These are phyloP conservation scores for Prunella fulvescens DNA, from an alignment of 2,113 vertebrate species.

Conservation along the genomic window DNA sequence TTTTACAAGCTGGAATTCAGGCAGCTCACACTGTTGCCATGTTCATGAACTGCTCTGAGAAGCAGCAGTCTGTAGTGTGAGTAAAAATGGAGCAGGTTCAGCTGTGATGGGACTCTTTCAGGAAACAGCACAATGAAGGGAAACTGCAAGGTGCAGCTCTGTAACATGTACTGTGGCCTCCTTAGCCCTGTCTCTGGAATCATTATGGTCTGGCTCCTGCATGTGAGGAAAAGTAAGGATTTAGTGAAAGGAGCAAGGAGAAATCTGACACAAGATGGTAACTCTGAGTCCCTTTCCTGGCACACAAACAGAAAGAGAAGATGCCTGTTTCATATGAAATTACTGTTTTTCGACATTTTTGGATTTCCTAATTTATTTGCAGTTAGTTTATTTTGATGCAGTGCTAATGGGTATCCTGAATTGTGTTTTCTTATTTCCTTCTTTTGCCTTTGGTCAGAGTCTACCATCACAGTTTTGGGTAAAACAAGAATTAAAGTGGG, in stretches of 20 bases:
- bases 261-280: neutral
- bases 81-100: neutral
- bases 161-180: neutral
- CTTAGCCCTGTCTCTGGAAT: neutral
- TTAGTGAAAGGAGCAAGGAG: neutral
- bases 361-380: neutral
- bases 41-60: neutral
- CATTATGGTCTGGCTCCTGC: neutral
- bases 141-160: neutral
- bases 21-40: neutral
- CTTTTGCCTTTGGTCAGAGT: neutral
- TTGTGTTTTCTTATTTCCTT: neutral
- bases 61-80: neutral
- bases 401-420: neutral
- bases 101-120: neutral
- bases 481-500: neutral
- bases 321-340: neutral
- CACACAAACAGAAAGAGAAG: neutral
- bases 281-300: neutral
- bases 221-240: neutral
- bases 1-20: neutral
- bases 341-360: neutral
- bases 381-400: neutral
- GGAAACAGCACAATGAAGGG: neutral
- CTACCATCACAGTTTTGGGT: neutral